Conservation (phyloP, 2,888 invertebrate genomes). For the Leptopilina drosophilae region DNA sequence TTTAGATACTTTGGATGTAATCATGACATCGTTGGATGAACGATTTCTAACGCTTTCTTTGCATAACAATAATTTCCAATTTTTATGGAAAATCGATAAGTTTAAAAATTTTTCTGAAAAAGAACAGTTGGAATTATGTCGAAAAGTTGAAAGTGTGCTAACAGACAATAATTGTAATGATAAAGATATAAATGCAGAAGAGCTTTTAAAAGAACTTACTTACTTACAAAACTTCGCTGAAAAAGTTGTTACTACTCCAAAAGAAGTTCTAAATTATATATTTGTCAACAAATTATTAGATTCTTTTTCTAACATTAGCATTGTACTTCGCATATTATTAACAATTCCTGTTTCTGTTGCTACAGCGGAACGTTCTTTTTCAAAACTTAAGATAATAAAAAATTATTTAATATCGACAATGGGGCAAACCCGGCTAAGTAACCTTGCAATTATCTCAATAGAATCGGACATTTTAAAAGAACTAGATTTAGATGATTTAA, state of each 20-base stretch:
- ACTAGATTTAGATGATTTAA: slow-evolving; percentile 15
- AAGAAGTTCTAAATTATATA: not conserved
- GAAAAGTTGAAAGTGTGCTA: not conserved
- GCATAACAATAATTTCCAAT: not conserved
- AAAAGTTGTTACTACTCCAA: not conserved
- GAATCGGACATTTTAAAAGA: slow-evolving; percentile 22
- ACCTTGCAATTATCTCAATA: slow-evolving; percentile 20
- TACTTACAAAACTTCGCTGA: not conserved
- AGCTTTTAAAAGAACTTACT: not conserved
- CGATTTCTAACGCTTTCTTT: not conserved
- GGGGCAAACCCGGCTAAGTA: slow-evolving; percentile 21
- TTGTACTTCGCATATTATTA: slow-evolving; percentile 14
- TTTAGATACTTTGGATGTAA: not conserved
- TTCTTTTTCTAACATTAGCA: slow-evolving; percentile 25
- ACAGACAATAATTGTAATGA: not conserved
- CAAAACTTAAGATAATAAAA: slow-evolving; percentile 11
- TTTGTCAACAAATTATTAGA: not conserved
- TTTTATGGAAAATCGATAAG: not conserved
- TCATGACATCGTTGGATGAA: not conserved
- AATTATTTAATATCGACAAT: slow-evolving; percentile 13
- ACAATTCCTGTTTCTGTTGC: slow-evolving; percentile 23
- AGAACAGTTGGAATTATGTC: not conserved
- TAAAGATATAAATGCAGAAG: not conserved
- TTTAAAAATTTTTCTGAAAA: slow-evolving; percentile 2
- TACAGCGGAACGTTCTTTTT: slow-evolving; percentile 18